Evolutionary conservation across 2,797 vertebrate species (phyloP).

Genomic region (Chelon auratus): DNA sequence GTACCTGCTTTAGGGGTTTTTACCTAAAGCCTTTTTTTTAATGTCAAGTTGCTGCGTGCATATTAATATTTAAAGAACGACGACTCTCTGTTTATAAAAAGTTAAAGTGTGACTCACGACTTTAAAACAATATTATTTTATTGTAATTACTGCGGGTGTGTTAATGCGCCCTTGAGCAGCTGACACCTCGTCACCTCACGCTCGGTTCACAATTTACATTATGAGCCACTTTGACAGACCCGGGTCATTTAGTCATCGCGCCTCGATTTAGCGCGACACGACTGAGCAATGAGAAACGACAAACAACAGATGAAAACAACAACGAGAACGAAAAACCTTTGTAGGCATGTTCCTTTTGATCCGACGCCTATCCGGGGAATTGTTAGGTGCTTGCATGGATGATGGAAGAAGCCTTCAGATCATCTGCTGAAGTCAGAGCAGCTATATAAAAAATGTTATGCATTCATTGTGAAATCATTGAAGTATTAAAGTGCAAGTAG

Average conservation of each 20-base stretch:
- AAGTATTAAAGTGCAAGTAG: not conserved
- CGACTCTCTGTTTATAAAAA: slow-evolving; percentile 8
- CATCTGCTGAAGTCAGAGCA: slow-evolving; percentile 6
- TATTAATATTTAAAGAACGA: slow-evolving; percentile 52
- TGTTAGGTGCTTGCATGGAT: slow-evolving; percentile 4
- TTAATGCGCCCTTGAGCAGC: slow-evolving; percentile 68
- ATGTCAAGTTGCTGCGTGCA: slow-evolving; percentile 1
- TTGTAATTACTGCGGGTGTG: slow-evolving; percentile 63
- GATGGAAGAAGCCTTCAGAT: slow-evolving; percentile 4
- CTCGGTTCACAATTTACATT: slow-evolving; percentile 72
- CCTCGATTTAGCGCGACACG: slow-evolving; percentile 67
- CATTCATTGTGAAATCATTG: not conserved
- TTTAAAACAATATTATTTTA: slow-evolving; percentile 33
- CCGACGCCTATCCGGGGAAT: slow-evolving; percentile 11
- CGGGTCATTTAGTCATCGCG: slow-evolving; percentile 70
- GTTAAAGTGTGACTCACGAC: slow-evolving; percentile 19
- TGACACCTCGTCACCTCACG: slow-evolving; percentile 75
- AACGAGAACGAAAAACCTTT: slow-evolving; percentile 28
- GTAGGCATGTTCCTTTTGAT: slow-evolving; percentile 23
- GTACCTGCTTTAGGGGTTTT: slow-evolving; percentile 12
- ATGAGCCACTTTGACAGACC: slow-evolving; percentile 74
- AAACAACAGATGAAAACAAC: slow-evolving; percentile 59
- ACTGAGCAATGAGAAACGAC: slow-evolving; percentile 53
- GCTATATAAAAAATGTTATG: not conserved
- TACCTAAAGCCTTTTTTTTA: slow-evolving; percentile 24